A percentile compares a stretch with the other conserved stretches of the same genome.
phyloP scores from a whole-genome alignment of 2,113 vertebrate genomes.

The Procapra przewalskii region DNA sequence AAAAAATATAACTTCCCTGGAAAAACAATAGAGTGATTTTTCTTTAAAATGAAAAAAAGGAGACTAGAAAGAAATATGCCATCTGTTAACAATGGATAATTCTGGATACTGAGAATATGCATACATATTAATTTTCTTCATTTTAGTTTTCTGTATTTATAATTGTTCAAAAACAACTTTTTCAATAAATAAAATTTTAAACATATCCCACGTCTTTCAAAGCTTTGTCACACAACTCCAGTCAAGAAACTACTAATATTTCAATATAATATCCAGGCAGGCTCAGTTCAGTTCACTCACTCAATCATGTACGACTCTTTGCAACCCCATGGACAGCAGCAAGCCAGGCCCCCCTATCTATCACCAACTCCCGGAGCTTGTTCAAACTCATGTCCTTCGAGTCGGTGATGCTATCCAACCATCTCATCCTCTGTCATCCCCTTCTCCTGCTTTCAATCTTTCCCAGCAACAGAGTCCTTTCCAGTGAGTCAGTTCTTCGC shows the following conservation, averaged over 20 bases:
- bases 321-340: neutral
- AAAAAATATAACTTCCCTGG: conserved; percentile 16
- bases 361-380: neutral
- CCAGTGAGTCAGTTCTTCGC: neutral
- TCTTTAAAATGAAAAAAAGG: conserved; percentile 23
- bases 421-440: neutral
- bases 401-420: neutral
- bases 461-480: neutral
- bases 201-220: neutral
- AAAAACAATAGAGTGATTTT: conserved; percentile 13
- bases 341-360: neutral
- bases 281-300: neutral
- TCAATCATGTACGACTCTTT: neutral
- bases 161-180: neutral
- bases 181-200: neutral
- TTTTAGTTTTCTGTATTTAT: neutral
- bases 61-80: conserved; percentile 8
- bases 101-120: neutral
- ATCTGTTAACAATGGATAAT: conserved; percentile 20
- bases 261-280: neutral
- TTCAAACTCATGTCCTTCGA: neutral
- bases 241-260: neutral
- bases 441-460: neutral
- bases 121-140: neutral
- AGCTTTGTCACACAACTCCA: neutral